Base-by-base conservation (phyloP, 2,888 invertebrate species). In the Callinectes sapidus region DNA sequence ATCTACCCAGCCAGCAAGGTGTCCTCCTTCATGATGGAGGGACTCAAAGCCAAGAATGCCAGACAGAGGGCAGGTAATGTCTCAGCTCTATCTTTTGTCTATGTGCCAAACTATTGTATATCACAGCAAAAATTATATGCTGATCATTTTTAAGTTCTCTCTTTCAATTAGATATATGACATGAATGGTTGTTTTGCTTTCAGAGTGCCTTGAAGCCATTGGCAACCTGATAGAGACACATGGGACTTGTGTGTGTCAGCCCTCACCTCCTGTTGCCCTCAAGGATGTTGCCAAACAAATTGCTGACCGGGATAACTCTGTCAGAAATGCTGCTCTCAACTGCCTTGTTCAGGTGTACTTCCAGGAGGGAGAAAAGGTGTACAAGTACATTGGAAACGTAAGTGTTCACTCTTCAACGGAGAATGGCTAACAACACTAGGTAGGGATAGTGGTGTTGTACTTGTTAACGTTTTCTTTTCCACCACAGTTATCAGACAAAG, bases 11-110 rank as follows among this genome's bases (percentile, higher is more conserved):
- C 98, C 61, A 97, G 97, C 94, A 98, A 98, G 96, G 96, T 99
- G 94, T 99, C 98, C 95, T 97, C 97, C 0, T 98, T 98, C 95
- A 96, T 99, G 32, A 98, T 99, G 97, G 99, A 99, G 95, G 99
- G 99, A 1, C 96, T 99, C 23, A 98, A 99, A 95, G 98, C 99
- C 0, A 99, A 99, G 96, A 99, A 99, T 96, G 98, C 99, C 0
- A 97, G 99, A 85, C 99, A 99, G 95, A 97, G 99, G 95, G 98
- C 99, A 95, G 97, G 97, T 97, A 95, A 77, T 48, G 35, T n/a
- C 28, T n/a, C 10, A 10, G 28, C 71, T 8, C 13, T 6, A 23
- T 8, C 8, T n/a, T n/a, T 28, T 71, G n/a, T 28, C 28, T 71
- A 28, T 28, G 13, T 13, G 28, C 28, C 23, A 28, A 28, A n/a